Base-by-base conservation (phyloP, 1,140 invertebrate species). In the Bombus confusus region DNA sequence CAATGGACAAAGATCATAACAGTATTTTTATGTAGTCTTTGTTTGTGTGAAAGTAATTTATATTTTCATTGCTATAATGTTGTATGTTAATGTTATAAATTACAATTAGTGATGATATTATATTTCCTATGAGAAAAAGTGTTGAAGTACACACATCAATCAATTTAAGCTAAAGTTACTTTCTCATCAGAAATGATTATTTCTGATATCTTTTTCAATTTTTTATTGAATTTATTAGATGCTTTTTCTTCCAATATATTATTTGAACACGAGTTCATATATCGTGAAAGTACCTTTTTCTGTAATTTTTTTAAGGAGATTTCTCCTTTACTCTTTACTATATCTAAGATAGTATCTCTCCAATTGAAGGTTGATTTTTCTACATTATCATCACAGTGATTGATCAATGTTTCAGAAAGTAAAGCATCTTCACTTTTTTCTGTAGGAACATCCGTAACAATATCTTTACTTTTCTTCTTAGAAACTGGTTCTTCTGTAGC, bases 1-100 rank as follows among this genome's bases (percentile, higher is more conserved):
- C 93, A 66, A 95, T 96, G 95, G 96, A 96, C 76, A 96, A 96
- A 91, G 96, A 97, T 85, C 96, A 97, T 73, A 96, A 52, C 47
- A 52, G 18, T 52, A 22, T 22, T 52, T 8, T 1, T 52, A 6
- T 52, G 18, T 18, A 22, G 18, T 8, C 6, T 52, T 52, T 52
- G 18, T 34, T 2, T 47, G 25, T 10, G 34, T 43, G 12, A 37
- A 77, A 3, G 22, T 69, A n/a, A n/a, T 15, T 15, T 52, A 43
- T 18, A 1, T 69, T 71, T 25, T 66, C n/a, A 39, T 39, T 10
- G 13, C 3, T 31, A 34, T 6, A 69, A 69, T 34, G 34, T 6
- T 41, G 13, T 22, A 31, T 66, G 41, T 13, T 66, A 68, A 52
- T 73, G 31, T 52, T 37, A 52, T 43, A 64, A 64, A 74, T 74